phyloP scores from a whole-genome alignment of 2,113 vertebrate species.

The Ictidomys tridecemlineatus region DNA sequence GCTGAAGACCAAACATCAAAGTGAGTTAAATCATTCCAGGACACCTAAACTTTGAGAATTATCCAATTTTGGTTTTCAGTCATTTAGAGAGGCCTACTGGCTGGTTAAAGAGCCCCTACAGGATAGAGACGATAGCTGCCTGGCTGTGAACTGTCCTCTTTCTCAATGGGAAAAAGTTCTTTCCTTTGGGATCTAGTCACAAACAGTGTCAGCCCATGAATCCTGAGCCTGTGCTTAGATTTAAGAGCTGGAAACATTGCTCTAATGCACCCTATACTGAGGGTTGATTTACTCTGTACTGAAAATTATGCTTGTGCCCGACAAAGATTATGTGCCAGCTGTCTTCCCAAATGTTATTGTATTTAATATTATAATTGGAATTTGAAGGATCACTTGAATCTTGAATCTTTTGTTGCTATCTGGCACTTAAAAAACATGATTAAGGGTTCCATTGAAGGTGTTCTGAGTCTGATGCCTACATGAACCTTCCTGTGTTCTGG shows the following conservation, averaged over 20 bases:
- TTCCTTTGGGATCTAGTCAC: not conserved
- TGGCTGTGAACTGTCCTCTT: not conserved
- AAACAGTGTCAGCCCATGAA: not conserved
- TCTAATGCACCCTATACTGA: not conserved
- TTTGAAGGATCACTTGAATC: not conserved
- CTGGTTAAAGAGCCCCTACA: not conserved
- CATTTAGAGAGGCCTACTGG: not conserved
- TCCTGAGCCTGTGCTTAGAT: not conserved
- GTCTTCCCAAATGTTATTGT: not conserved
- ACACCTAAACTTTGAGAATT: constrained; percentile 1
- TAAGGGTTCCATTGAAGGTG: not conserved
- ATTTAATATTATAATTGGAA: not conserved
- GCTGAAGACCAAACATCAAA: not conserved
- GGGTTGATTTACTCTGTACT: not conserved
- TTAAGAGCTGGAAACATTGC: not conserved
- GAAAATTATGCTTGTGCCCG: not conserved
- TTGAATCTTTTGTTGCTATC: not conserved
- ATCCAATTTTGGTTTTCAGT: not conserved
- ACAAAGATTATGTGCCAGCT: not conserved
- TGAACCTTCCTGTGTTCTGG: not conserved
- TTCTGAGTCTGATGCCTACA: not conserved
- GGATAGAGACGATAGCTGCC: not conserved
- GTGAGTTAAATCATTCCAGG: not conserved
- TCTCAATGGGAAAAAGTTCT: not conserved
- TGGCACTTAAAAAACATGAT: not conserved